These are phyloP conservation scores for Octomys mimax DNA, from an alignment of 2,797 vertebrate species.

Conservation along the genomic window DNA sequence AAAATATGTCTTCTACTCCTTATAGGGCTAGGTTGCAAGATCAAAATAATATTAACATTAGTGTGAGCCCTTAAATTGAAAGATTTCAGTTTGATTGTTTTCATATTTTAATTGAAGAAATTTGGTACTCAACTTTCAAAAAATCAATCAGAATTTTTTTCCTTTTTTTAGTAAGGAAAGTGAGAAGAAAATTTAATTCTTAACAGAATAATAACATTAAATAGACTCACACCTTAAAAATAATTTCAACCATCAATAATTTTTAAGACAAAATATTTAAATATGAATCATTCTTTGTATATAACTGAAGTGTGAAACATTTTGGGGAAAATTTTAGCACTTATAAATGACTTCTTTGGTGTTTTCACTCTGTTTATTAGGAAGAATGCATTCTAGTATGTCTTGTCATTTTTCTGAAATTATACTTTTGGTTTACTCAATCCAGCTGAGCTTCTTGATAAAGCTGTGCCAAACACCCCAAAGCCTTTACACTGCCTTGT, in stretches of 20 bases:
- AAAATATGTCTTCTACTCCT: background rate
- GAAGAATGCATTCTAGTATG: background rate
- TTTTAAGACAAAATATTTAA: background rate
- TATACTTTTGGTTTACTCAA: constrained; percentile 71
- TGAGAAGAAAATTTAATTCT: background rate
- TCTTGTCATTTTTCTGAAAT: constrained; percentile 39
- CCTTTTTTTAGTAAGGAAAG: background rate
- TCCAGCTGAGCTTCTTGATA: constrained; percentile 70
- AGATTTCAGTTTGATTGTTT: background rate
- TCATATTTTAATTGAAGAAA: background rate
- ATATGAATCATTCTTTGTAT: background rate
- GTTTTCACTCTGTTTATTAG: background rate
- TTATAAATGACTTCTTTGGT: background rate
- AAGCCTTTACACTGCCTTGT: constrained; percentile 78
- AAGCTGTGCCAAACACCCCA: constrained; percentile 67
- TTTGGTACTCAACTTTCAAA: background rate
- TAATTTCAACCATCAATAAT: background rate
- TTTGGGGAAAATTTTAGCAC: background rate
- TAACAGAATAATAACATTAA: background rate
- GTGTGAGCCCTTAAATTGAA: background rate
- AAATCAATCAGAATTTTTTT: background rate
- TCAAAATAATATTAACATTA: background rate
- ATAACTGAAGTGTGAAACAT: background rate
- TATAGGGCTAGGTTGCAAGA: background rate
- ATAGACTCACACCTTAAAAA: background rate